Evolutionary conservation across 2,797 vertebrate species (phyloP), one percentile per base, ranked within the genome.

Genomic region (Anabas testudineus): DNA sequence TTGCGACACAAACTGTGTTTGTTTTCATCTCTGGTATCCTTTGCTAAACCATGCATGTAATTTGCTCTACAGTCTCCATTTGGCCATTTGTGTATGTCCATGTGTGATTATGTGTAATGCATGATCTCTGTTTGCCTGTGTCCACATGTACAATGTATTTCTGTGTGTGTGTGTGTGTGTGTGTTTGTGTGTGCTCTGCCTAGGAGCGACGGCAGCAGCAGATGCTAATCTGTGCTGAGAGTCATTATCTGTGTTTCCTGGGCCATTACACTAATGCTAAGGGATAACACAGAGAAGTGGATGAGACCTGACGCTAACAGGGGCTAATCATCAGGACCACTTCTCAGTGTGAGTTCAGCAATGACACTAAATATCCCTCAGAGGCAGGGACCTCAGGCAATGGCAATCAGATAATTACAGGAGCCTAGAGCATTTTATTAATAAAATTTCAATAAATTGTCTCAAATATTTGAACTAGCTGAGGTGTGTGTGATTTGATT

Each of bases 181-280:
- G 53, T 47, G 52, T 36, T 18, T 36, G 36, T 61, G 64, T 42
- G 70, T 53, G 53, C 1, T 26, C 30, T 18, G 16, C 71, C 49
- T 63, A 69, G 56, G 47, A 41, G 78, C 30, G 7, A 63, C 52
- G 16, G 70, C 72, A 54, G 64, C 54, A 59, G 67, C 71, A 83
- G 86, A 90, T 85, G 76, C 75, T 91, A 90, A 92, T 93, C 87
- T 88, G 74, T 61, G 77, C 69, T 79, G 83, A 88, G 80, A 90
- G 79, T 87, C 87, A 90, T 91, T 92, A 90, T 87, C 79, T 63
- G 81, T 66, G 67, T 87, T 90, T 88, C 88, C 88, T 86, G 88
- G 74, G 68, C 88, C 85, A 93, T 92, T 92, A 92, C 81, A 87
- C 78, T 89, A 88, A 89, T 87, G 85, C 86, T 88, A 81, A 83